Evolutionary conservation across 2,797 vertebrate species (phyloP).

Genomic region (Sus cebifrons): DNA sequence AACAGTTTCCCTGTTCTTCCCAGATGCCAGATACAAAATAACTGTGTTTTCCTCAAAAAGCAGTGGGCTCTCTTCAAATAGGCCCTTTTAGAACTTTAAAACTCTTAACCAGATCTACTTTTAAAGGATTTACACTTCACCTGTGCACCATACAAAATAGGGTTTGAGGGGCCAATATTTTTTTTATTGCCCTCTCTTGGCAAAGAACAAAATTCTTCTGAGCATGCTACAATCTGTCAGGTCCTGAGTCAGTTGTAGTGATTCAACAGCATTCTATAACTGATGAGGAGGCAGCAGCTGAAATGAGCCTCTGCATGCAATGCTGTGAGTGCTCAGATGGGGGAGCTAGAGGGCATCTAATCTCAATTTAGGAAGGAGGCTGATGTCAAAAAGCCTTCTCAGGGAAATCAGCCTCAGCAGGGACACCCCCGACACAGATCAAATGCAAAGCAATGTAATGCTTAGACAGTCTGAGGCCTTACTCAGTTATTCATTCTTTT

Average conservation of each 20-base stretch:
- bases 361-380: not conserved
- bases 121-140: slow-evolving; percentile 27
- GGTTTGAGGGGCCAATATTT: not conserved
- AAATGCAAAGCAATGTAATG: not conserved
- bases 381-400: not conserved
- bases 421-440: not conserved
- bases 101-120: not conserved
- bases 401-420: not conserved
- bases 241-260: not conserved
- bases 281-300: not conserved
- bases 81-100: slow-evolving; percentile 1
- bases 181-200: not conserved
- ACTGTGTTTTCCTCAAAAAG: not conserved
- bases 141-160: not conserved
- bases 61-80: not conserved
- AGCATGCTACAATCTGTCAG: not conserved
- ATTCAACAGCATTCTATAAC: not conserved
- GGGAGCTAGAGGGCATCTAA: not conserved
- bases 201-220: not conserved
- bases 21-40: not conserved
- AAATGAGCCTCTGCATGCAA: not conserved
- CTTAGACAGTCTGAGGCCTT: not conserved
- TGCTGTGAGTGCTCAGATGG: not conserved
- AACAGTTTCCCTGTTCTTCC: not conserved
- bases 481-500: not conserved